Evolutionary conservation across 2,113 vertebrate genomes (phyloP).

Genomic region (Ceuthmochares aereus): DNA sequence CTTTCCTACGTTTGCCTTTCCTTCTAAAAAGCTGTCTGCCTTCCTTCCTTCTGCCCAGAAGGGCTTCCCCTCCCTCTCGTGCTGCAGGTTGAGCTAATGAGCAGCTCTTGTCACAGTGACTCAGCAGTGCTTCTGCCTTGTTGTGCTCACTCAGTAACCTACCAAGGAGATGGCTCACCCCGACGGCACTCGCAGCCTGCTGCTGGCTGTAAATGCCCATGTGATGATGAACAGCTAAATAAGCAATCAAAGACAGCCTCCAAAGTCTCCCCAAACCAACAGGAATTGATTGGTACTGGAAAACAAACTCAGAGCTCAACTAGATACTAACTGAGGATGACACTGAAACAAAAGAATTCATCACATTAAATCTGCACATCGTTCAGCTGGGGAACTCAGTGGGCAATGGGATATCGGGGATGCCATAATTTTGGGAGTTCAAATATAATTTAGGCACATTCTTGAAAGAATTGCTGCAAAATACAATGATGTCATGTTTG

Average conservation of each 20-base stretch:
- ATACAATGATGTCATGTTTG: not conserved
- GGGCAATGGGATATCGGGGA: not conserved
- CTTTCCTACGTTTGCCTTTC: not conserved
- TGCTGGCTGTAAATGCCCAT: not conserved
- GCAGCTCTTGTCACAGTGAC: slow-evolving; percentile 48
- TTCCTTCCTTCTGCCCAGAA: not conserved
- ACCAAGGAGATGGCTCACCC: not conserved
- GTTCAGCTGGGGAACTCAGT: not conserved
- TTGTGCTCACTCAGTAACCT: not conserved
- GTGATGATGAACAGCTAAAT: not conserved
- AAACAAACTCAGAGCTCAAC: not conserved
- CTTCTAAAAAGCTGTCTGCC: not conserved
- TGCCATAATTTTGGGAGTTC: not conserved
- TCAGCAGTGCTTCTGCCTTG: slow-evolving; percentile 41
- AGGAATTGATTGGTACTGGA: not conserved
- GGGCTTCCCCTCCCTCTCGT: slow-evolving; percentile 14
- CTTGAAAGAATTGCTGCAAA: not conserved
- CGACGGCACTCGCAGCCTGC: not conserved
- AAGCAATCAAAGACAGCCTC: not conserved
- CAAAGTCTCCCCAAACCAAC: not conserved
- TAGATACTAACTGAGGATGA: not conserved
- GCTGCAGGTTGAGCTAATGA: slow-evolving; percentile 46
- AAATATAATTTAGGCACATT: not conserved
- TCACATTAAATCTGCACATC: accelerated
- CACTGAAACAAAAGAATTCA: not conserved